Evolutionary conservation across 2,888 invertebrate species (phyloP), one percentile per base, ranked within the genome.

Genomic region (Tenthredo scrophulariae): DNA sequence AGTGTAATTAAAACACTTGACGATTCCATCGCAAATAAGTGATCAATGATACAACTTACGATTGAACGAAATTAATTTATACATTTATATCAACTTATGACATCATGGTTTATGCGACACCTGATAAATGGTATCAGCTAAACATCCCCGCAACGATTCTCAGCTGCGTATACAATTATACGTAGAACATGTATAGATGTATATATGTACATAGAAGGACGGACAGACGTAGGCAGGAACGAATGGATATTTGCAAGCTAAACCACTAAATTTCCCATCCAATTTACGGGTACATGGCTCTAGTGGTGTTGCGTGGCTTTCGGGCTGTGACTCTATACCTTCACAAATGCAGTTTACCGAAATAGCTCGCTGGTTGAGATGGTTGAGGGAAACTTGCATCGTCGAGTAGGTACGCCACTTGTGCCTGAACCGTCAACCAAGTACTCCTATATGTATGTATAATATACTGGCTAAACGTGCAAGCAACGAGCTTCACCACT

Each of bases 241-340:
- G 62, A 80, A 80, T 80, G 33, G 80, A 80, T 80, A 80, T 80
- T 80, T 80, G 80, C 80, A 80, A 80, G 80, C 80, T 80, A 91
- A 89, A 88, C 90, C 91, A 92, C 91, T 92, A 92, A 92, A 93
- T 93, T 92, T 92, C 91, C 92, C 90, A 90, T 92, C 91, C 92
- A 92, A 93, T 93, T 93, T 92, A 88, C 90, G 87, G 89, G 88
- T 91, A 91, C 91, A 91, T 89, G 91, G 89, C 88, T 89, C 88
- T 89, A 88, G 88, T 88, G 86, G 87, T 89, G 88, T 90, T 88
- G 80, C 85, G 33, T 67, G 83, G 77, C 67, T 84, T 75, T 79
- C 65, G 75, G 54, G 65, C 46, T 9, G 77, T 79, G 65, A 37
- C 67, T 84, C 62, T 29, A 40, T 54, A 72, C 84, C 67, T 84